Percentiles rank a stretch among this genome's conserved stretches.
phyloP scores from a whole-genome alignment of 2,113 vertebrate genomes.

The Herpailurus yagouaroundi region DNA sequence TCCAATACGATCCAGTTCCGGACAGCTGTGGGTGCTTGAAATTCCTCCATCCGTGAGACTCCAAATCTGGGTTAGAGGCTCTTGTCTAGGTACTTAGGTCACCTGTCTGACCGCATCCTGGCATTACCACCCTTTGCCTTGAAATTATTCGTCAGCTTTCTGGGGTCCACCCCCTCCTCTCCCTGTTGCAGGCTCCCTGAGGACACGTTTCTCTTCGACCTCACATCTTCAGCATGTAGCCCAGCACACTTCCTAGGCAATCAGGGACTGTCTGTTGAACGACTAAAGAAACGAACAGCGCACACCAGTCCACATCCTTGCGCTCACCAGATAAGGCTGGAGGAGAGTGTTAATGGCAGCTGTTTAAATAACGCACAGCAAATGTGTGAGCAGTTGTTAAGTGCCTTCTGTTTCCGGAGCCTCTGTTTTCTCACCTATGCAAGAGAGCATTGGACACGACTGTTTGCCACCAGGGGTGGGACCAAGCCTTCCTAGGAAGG shows the following conservation, averaged over 20 bases:
- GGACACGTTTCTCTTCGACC: neutral
- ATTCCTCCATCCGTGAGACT: neutral
- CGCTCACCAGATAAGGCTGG: neutral
- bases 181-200: neutral
- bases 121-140: neutral
- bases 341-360: neutral
- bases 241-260: neutral
- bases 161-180: neutral
- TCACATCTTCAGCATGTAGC: fast-evolving
- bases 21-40: neutral
- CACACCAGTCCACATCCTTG: neutral
- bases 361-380: neutral
- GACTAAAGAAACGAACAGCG: neutral
- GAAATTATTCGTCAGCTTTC: neutral
- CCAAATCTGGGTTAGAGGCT: neutral
- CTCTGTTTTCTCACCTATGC: neutral
- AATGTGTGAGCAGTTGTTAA: neutral
- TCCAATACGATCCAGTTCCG: neutral
- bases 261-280: neutral
- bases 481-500: neutral
- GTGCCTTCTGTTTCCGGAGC: neutral
- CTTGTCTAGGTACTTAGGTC: neutral
- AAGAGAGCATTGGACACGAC: neutral
- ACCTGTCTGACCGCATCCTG: neutral
- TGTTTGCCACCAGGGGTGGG: too few relatives aligned